Base-by-base conservation (phyloP, 2,797 vertebrate genomes). In the Sphenodon punctatus region DNA sequence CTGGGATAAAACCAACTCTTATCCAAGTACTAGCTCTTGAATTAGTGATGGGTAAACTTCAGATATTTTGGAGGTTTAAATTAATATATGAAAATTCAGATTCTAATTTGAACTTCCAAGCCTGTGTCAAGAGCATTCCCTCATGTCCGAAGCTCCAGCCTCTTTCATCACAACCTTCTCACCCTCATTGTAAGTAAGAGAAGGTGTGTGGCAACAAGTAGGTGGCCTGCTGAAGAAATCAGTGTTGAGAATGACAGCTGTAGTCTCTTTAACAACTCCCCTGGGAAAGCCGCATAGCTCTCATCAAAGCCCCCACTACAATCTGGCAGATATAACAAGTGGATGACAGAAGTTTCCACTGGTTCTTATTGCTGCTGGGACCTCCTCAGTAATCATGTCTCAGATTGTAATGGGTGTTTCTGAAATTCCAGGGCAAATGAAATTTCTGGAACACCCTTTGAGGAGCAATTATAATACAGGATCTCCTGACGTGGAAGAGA, bases 351-450 rank as follows among this genome's bases (percentile, higher is more conserved):
- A 36, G 22, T 58, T 58, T 58, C 55, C 6, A 22, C 12, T 58
- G 45, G 25, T 58, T 53, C 48, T 78, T 38, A 25, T 61, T 84
- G 42, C 34, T 84, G 30, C 55, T 86, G 39, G 23, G 36, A 53
- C 75, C 70, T 86, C 83, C 46, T 85, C 34, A 39, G 23, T 67
- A 86, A 42, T 81, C 75, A 22, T 4, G 10, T 86, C 76, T 67
- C 42, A 13, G 25, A 63, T 55, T 67, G 86, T 36, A 12, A 60
- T 79, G 34, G 17, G 1, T 70, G 55, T 81, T 86, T 83, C 80
- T 86, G 74, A 86, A 90, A 79, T 19, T 79, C 43, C 76, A 14
- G 36, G 70, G 51, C 67, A 70, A 27, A 53, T 73, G 46, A 79
- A 38, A 66, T 75, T 86, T 78, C 59, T 80, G 66, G 64, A 82